Conservation (phyloP, 2,797 vertebrate species). For the Tamandua tetradactyla region DNA sequence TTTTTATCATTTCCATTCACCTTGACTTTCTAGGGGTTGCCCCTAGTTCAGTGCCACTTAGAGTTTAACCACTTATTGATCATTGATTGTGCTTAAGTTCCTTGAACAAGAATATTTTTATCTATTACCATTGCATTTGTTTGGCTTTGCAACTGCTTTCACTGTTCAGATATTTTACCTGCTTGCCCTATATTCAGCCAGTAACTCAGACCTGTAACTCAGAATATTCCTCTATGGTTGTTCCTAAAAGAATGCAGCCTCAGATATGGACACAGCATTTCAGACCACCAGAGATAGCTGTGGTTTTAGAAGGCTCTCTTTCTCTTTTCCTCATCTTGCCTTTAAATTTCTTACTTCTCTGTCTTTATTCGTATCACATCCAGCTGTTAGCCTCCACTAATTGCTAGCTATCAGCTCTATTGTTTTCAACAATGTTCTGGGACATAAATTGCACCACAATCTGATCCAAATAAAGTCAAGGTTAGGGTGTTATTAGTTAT, state of each 20-base stretch:
- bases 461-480: not conserved
- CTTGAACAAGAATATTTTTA: not conserved
- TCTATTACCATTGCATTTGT: not conserved
- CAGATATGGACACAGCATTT: not conserved
- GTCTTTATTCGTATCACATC: not conserved
- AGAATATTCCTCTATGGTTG: not conserved
- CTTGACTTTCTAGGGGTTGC: not conserved
- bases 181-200: not conserved
- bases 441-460: not conserved
- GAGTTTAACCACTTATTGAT: not conserved
- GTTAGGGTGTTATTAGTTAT: not conserved
- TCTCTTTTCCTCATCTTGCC: not conserved
- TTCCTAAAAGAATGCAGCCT: not conserved
- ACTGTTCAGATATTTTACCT: not conserved
- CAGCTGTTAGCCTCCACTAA: not conserved
- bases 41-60: not conserved
- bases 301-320: not conserved
- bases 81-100: not conserved
- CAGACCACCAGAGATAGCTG: not conserved
- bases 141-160: not conserved
- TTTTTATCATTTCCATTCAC: not conserved
- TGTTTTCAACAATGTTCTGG: not conserved
- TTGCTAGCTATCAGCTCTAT: not conserved
- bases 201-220: not conserved
- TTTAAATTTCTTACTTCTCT: not conserved